phyloP scores from a whole-genome alignment of 2,888 invertebrate species.

The Hemistola chrysoprasaria region DNA sequence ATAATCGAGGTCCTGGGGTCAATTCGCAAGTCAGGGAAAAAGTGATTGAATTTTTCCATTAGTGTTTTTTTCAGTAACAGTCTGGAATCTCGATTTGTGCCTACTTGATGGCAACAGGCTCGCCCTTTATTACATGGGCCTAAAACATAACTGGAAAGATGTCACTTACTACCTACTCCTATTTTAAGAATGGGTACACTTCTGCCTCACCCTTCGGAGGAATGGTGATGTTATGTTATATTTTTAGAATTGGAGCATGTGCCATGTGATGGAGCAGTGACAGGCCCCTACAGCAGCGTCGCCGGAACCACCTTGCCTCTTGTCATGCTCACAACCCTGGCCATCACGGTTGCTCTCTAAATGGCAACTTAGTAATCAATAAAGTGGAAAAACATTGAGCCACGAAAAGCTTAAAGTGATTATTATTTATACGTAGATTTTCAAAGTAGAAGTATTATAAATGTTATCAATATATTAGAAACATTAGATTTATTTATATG shows the following conservation, averaged over 20 bases:
- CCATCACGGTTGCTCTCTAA: slow-evolving; percentile 72
- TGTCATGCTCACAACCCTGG: slow-evolving; percentile 65
- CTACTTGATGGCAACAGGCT: too few species aligned
- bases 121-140: too few species aligned
- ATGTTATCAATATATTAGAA: slow-evolving; percentile 3
- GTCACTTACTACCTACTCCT: too few species aligned
- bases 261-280: slow-evolving; percentile 76
- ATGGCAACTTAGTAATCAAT: slow-evolving; percentile 15
- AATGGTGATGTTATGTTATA: too few species aligned
- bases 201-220: too few species aligned
- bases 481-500: slow-evolving; percentile 7
- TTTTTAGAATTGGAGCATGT: slow-evolving; percentile 72
- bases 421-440: slow-evolving; percentile 30
- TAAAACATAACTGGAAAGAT: too few species aligned
- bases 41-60: too few species aligned
- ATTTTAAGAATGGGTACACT: too few species aligned
- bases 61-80: too few species aligned
- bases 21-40: too few species aligned
- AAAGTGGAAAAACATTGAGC: slow-evolving; percentile 15
- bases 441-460: slow-evolving; percentile 25
- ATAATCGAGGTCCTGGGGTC: too few species aligned
- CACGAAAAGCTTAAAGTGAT: slow-evolving; percentile 25
- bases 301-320: slow-evolving; percentile 69
- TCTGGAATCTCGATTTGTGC: too few species aligned
- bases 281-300: slow-evolving; percentile 75